These are phyloP conservation scores for Phaetusa simplex DNA, from an alignment of 2,113 vertebrate genomes.

Conservation along the genomic window DNA sequence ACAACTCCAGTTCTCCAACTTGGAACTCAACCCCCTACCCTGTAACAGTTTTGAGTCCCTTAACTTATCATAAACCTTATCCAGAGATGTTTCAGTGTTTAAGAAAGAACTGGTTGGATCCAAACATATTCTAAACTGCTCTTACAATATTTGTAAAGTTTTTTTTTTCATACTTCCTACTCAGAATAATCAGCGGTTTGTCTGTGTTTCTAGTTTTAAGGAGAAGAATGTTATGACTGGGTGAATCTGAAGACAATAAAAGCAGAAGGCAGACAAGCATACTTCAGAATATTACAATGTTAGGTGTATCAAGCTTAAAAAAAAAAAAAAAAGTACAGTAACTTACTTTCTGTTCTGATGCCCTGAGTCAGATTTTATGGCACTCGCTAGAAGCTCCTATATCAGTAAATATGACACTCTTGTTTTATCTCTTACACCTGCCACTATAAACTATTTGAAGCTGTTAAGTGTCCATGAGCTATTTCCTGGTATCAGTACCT, in stretches of 20 bases:
- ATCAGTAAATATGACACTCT: not conserved
- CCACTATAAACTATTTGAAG: not conserved
- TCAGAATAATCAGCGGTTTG: not conserved
- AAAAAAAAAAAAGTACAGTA: not conserved
- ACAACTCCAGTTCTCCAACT: not conserved
- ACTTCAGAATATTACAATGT: not conserved
- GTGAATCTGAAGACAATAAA: not conserved
- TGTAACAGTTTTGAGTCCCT: not conserved
- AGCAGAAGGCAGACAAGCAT: not conserved
- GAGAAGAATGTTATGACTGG: not conserved
- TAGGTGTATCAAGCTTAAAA: not conserved
- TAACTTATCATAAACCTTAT: not conserved
- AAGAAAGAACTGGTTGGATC: not conserved
- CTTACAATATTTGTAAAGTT: not conserved
- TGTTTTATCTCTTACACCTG: conserved; percentile 14
- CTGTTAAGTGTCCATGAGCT: not conserved
- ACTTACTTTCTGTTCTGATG: not conserved
- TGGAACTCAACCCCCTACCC: not conserved
- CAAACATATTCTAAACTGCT: not conserved
- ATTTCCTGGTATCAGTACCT: not conserved
- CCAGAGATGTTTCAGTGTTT: not conserved
- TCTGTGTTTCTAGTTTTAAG: not conserved
- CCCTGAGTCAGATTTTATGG: not conserved
- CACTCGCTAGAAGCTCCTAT: not conserved
- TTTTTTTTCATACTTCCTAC: not conserved